Percentiles rank a stretch among this genome's conserved stretches.
Conservation (phyloP, 1,140 invertebrate genomes). For the Hycleus cichorii region DNA sequence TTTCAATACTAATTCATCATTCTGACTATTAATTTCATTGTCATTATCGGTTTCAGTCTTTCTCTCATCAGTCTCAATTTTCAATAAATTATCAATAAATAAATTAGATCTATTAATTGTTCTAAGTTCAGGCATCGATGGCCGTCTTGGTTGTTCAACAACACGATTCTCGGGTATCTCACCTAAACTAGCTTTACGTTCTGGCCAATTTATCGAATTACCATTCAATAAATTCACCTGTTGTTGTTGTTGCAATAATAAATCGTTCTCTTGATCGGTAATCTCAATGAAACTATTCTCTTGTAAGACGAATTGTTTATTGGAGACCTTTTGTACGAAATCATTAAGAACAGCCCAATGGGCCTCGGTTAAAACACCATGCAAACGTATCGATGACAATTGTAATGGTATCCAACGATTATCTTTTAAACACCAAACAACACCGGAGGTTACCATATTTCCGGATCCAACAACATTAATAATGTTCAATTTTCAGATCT, state of each 20-base stretch:
- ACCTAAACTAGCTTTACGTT: conserved; percentile 30
- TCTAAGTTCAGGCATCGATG: conserved; percentile 32
- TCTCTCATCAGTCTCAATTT: conserved; percentile 28
- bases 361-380: conserved; percentile 52
- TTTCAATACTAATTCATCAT: conserved; percentile 37
- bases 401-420: conserved; percentile 55
- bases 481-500: too few relatives aligned
- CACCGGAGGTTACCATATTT: conserved; percentile 23
- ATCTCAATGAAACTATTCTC: conserved; percentile 40
- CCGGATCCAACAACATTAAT: not conserved
- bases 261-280: conserved; percentile 36
- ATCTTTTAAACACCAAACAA: conserved; percentile 57
- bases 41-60: conserved; percentile 24
- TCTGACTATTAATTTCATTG: conserved; percentile 22
- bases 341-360: conserved; percentile 54
- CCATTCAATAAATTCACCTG: not conserved
- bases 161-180: conserved; percentile 33
- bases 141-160: conserved; percentile 27
- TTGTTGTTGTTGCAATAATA: conserved; percentile 22
- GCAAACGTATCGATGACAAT: conserved; percentile 53
- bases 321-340: conserved; percentile 52
- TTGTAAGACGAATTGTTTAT: conserved; percentile 50
- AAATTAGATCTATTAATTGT: conserved; percentile 29
- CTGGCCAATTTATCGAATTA: conserved; percentile 29
- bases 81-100: conserved; percentile 38